These are phyloP conservation scores for Deilephila porcellus DNA, from an alignment of 2,888 invertebrate genomes.

Conservation along the genomic window DNA sequence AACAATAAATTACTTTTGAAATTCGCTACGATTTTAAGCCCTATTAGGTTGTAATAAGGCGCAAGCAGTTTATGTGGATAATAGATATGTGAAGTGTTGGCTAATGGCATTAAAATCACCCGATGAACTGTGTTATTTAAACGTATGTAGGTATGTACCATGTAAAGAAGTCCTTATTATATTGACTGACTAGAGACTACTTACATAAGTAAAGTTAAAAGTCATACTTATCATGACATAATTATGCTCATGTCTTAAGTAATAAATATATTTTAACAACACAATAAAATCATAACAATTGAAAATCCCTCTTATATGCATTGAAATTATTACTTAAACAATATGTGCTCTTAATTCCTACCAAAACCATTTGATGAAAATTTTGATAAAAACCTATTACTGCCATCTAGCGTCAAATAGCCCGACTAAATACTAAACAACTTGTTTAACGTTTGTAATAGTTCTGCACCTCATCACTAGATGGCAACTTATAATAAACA, in stretches of 20 bases:
- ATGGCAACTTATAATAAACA: too few species aligned
- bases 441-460: too few species aligned
- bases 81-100: constrained; percentile 24
- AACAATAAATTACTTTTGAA: constrained; percentile 50
- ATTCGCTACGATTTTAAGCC: constrained; percentile 34
- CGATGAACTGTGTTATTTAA: constrained; percentile 18
- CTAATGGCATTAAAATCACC: constrained; percentile 26
- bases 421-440: constrained; percentile 28
- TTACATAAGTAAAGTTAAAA: too few species aligned
- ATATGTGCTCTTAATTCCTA: too few species aligned
- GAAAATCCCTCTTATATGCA: too few species aligned
- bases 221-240: too few species aligned
- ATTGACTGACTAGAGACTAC: too few species aligned
- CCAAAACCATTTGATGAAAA: neutral
- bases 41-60: neutral
- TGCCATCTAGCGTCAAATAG: constrained; percentile 52
- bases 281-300: too few species aligned
- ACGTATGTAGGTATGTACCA: neutral
- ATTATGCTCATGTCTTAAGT: too few species aligned
- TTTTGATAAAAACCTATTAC: neutral
- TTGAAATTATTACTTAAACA: too few species aligned
- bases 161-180: too few species aligned
- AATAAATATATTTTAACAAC: too few species aligned
- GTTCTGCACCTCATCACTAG: constrained; percentile 32
- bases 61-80: neutral